Conservation (phyloP, 2,888 invertebrate genomes). For the Eupsilia transversa region DNA sequence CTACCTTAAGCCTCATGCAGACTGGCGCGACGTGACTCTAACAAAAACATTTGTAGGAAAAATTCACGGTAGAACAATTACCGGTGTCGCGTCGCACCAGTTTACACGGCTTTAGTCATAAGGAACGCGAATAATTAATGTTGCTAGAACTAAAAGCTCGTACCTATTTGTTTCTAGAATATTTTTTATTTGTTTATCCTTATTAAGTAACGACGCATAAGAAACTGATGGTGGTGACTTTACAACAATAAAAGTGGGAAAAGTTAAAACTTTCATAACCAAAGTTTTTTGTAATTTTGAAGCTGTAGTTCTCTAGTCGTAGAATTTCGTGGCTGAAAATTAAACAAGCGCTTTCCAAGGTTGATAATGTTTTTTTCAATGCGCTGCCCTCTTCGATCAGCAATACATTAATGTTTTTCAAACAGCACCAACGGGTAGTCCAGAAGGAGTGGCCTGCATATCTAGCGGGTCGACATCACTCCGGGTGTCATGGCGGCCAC, state of each 20-base stretch:
- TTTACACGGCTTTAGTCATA: no score
- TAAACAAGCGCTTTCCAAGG: neutral
- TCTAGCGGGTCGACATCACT: conserved; percentile 94
- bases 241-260: neutral
- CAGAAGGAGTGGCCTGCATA: conserved; percentile 93
- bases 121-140: neutral
- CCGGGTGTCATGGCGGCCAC: conserved; percentile 94
- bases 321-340: neutral
- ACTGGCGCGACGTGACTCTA: no score
- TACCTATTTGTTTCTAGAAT: conserved; percentile 31
- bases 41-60: no score
- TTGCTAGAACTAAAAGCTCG: conserved; percentile 6
- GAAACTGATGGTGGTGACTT: neutral
- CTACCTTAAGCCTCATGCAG: no score
- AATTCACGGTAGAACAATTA: no score
- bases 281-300: neutral
- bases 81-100: no score
- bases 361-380: neutral
- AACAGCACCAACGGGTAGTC: conserved; percentile 94
- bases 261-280: neutral
- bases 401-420: conserved; percentile 1
- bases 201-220: neutral
- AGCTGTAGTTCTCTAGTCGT: neutral
- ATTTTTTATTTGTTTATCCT: neutral
- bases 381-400: neutral